These are phyloP conservation scores for Aphaenogaster floridana DNA, from an alignment of 1,140 invertebrate species.

Conservation along the genomic window DNA sequence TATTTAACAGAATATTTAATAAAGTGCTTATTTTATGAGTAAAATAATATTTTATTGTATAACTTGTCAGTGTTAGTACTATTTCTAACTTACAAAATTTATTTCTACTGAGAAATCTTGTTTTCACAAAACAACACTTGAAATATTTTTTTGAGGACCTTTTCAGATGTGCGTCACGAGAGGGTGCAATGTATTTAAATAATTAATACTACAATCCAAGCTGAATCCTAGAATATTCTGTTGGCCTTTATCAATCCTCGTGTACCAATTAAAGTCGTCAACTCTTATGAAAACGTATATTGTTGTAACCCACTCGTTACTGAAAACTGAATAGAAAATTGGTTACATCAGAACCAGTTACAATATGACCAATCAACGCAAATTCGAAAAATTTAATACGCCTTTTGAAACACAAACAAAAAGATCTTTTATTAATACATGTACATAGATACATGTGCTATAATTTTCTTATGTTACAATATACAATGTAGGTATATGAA, in stretches of 20 bases:
- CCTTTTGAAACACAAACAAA: not conserved
- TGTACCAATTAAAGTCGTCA: conserved; percentile 30
- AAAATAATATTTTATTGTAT: not conserved
- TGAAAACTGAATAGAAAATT: conserved; percentile 13
- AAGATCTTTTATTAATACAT: conserved; percentile 2
- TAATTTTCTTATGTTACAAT: conserved; percentile 13
- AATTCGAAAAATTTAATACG: conserved; percentile 26
- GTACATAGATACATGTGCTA: not conserved
- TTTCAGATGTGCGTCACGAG: not conserved
- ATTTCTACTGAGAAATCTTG: not conserved
- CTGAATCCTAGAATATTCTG: conserved; percentile 7
- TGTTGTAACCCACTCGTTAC: conserved; percentile 11
- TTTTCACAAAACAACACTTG: not conserved
- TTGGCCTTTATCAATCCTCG: not conserved
- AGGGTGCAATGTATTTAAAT: conserved; percentile 6
- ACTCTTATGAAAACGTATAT: conserved; percentile 45
- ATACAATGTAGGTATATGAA: not conserved
- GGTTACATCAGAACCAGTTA: conserved; percentile 12
- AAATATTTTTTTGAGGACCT: not conserved
- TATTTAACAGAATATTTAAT: conserved; percentile 8
- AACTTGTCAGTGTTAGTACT: not conserved
- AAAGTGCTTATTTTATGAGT: conserved; percentile 2
- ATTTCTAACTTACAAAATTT: not conserved
- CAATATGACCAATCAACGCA: not conserved
- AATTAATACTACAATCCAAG: not conserved